These are phyloP conservation scores for Pediacus dermestoides DNA, from an alignment of 2,888 invertebrate genomes.

Conservation along the genomic window DNA sequence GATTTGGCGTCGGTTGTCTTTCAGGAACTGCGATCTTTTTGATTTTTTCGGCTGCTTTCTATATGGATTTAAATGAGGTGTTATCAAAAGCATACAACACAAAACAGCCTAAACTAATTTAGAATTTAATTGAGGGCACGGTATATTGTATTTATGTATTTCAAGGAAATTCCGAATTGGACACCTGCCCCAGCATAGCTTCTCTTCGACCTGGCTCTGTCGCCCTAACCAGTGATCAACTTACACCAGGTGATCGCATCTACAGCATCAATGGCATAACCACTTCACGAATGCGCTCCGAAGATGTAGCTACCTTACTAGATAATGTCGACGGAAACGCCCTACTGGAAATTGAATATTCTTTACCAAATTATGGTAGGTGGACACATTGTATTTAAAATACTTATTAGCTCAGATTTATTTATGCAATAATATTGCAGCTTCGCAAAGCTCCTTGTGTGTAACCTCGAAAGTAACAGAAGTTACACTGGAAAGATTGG, in stretches of 20 bases:
- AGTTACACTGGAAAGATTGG: constrained; percentile 74
- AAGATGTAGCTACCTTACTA: constrained; percentile 70
- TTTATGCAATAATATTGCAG: too few relatives aligned
- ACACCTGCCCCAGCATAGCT: constrained; percentile 62
- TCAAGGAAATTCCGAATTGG: constrained; percentile 66
- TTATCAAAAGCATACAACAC: too few relatives aligned
- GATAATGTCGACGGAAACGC: constrained; percentile 73
- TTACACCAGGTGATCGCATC: constrained; percentile 76
- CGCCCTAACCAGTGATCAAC: constrained; percentile 69
- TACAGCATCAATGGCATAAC: constrained; percentile 79
- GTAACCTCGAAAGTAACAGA: constrained; percentile 76
- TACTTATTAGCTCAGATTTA: constrained; percentile 2
- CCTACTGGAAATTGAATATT: constrained; percentile 79
- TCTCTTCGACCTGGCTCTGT: constrained; percentile 68
- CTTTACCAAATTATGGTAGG: constrained; percentile 76
- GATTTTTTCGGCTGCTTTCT: constrained; percentile 5
- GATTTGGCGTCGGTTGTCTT: too few relatives aligned
- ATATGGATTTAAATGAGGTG: too few relatives aligned
- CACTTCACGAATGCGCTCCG: constrained; percentile 70
- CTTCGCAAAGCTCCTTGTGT: constrained; percentile 70
- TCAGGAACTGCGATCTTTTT: neutral
- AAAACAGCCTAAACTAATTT: constrained; percentile 9
- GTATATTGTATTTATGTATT: constrained; percentile 14
- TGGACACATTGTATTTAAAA: constrained; percentile 20
- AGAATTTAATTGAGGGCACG: too few relatives aligned